Percentiles rank a stretch among this genome's conserved stretches.
These are phyloP conservation scores for Arvicanthis niloticus DNA, from an alignment of 2,113 vertebrate genomes.

Conservation along the genomic window DNA sequence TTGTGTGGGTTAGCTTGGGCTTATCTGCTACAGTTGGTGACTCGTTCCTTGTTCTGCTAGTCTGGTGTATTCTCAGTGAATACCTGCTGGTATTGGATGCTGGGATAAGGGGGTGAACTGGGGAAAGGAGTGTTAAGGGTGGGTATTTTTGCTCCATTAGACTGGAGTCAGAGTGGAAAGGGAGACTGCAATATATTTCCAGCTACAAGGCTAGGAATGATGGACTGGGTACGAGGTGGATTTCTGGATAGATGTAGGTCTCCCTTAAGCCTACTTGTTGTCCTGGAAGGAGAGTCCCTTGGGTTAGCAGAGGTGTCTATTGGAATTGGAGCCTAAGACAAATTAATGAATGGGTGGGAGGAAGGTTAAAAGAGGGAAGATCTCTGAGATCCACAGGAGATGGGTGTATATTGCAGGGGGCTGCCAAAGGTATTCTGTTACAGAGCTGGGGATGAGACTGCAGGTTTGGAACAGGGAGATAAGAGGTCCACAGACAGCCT, in stretches of 20 bases:
- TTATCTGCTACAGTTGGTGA: no score
- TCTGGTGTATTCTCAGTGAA: neutral
- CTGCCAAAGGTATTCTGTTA: neutral
- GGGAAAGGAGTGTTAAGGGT: neutral
- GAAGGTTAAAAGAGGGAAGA: neutral
- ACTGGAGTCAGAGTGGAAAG: neutral
- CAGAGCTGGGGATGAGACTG: neutral
- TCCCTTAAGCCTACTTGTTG: neutral
- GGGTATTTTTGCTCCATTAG: neutral
- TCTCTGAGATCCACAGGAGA: neutral
- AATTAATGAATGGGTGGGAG: neutral
- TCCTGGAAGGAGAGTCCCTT: neutral
- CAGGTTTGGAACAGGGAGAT: neutral
- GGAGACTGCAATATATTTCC: neutral
- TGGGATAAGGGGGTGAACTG: neutral
- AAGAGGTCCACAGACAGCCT: neutral
- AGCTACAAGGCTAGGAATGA: neutral
- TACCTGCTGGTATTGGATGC: neutral
- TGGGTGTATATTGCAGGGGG: neutral
- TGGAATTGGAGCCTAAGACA: neutral
- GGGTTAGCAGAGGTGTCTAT: neutral
- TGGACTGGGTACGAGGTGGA: neutral
- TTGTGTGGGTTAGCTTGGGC: neutral
- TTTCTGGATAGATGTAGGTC: neutral
- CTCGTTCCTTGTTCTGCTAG: neutral